phyloP scores from a whole-genome alignment of 2,113 vertebrate species.

The Phoenicopterus ruber region DNA sequence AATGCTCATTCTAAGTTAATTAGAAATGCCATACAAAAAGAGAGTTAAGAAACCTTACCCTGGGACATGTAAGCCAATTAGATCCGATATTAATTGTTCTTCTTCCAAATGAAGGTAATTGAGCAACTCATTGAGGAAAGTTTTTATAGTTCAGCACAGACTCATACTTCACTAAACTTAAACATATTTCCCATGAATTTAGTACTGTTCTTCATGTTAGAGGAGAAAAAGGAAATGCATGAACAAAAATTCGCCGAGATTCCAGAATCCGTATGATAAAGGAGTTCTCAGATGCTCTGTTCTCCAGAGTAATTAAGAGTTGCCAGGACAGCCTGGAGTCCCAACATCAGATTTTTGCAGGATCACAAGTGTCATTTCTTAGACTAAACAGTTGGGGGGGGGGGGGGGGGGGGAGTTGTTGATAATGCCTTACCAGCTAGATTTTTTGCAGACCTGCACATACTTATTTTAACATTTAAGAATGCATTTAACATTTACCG shows the following conservation, averaged over 20 bases:
- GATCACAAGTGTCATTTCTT: neutral
- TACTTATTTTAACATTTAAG: neutral
- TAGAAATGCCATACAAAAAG: neutral
- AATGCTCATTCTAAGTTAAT: neutral
- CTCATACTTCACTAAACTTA: neutral
- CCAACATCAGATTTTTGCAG: neutral
- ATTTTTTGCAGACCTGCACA: neutral
- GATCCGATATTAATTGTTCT: neutral
- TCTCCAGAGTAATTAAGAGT: neutral
- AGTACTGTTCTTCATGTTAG: fast-evolving
- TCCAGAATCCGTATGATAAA: neutral
- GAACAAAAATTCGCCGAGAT: neutral
- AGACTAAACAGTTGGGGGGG: neutral
- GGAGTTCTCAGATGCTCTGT: neutral
- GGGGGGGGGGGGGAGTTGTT: neutral
- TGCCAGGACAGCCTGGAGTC: neutral
- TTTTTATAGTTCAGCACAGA: neutral
- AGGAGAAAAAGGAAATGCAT: neutral
- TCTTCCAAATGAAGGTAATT: neutral
- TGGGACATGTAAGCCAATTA: neutral
- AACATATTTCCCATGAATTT: neutral
- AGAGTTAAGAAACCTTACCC: neutral
- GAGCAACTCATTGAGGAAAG: neutral
- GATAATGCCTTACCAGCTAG: neutral
- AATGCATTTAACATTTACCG: neutral